Base-by-base conservation (phyloP, 2,113 vertebrate genomes). In the Tetraodon nigroviridis region DNA sequence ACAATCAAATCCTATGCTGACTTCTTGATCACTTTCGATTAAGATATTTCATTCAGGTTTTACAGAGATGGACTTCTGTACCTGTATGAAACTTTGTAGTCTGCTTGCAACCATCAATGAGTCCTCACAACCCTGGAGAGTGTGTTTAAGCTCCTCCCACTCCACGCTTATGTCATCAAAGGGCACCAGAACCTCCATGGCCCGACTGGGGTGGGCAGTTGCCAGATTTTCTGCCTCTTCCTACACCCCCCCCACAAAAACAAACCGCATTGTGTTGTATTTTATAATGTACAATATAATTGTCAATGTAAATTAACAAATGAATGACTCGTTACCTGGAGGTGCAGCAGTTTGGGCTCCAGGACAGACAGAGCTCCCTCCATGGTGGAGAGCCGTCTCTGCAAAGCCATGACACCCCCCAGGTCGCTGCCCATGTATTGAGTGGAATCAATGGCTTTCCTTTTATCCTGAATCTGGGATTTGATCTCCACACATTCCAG, bases 401-500 rank as follows among this genome's bases (percentile, higher is more conserved):
- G 96, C 32, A 98, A 76, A 2, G 93, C 91, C 46, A 94, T 51
- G 1, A 95, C 85, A 0, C 93, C 92, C 0, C 93, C 94, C 69
- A 93, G 72, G 80, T 94, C 93, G 0, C 93, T 92, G 0, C 93
- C 90, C 0, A 90, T 87, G 0, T 93, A 88, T 6, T 89, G 94
- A 0, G 93, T 92, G 54, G 92, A 90, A 27, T 98, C 95, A 1
- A 98, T 92, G 8, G 93, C 91, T 37, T 92, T 92, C 0, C 93
- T 85, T 80, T 98, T 98, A 48, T 98, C 96, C 11, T 91, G 86
- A 70, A 98, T 92, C 64, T 94, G 95, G 0, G 89, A 88, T 65
- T 94, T 93, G 74, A 98, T 92, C 87, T 99, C 96, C 0, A 76
- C 45, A 21, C 94, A 96, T 70, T 98, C 94, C 82, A 99, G 87